Conservation (phyloP, 2,113 vertebrate species). For the Onychorhynchus coronatus region DNA sequence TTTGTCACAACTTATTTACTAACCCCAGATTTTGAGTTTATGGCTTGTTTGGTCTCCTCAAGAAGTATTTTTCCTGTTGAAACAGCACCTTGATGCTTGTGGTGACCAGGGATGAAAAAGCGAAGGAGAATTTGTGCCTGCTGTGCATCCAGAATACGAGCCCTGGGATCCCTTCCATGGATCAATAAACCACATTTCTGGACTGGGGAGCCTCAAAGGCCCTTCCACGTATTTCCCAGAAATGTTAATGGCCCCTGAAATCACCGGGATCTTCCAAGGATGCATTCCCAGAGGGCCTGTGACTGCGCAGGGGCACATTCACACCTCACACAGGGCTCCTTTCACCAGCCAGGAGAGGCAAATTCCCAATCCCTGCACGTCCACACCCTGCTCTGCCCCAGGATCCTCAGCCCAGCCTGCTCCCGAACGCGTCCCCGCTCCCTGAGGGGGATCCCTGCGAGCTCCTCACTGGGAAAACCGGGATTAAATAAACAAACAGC, state of each 20-base stretch:
- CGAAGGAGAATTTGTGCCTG: not conserved
- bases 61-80: not conserved
- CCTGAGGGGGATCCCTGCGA: rapidly evolving
- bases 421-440: rapidly evolving
- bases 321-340: not conserved
- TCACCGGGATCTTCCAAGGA: not conserved
- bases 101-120: not conserved
- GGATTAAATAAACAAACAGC: not conserved
- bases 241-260: not conserved
- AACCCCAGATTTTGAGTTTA: not conserved
- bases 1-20: conserved; percentile 31
- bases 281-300: not conserved
- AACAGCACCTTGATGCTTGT: not conserved
- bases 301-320: not conserved
- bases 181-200: not conserved
- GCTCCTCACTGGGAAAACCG: not conserved
- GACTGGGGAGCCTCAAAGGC: not conserved
- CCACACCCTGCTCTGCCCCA: rapidly evolving
- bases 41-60: not conserved
- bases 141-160: not conserved
- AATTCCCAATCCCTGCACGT: not conserved
- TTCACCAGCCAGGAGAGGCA: not conserved
- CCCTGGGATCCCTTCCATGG: not conserved
- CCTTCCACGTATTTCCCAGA: not conserved
- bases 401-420: not conserved